Conservation (phyloP, 2,797 vertebrate genomes). For the Rhabdomys pumilio region DNA sequence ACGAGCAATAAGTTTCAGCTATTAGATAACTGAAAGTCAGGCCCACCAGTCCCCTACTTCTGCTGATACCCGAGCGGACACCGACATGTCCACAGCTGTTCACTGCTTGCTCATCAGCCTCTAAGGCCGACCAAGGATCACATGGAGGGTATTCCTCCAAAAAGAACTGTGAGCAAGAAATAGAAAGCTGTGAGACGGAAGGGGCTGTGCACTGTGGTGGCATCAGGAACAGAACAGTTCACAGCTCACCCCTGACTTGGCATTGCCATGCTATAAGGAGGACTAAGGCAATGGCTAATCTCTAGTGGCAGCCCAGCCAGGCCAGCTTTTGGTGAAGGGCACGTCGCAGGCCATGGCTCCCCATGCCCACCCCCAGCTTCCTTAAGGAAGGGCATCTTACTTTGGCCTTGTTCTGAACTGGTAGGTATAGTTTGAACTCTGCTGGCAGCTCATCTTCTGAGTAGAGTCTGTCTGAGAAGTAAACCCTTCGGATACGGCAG, state of each 20-base stretch:
- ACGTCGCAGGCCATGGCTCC: neutral
- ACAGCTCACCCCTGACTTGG: neutral
- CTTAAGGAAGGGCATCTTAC: constrained; percentile 86
- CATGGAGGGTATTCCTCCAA: neutral
- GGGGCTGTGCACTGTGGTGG: neutral
- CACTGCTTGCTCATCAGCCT: neutral
- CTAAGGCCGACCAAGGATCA: neutral
- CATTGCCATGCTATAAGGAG: neutral
- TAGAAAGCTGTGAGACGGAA: neutral
- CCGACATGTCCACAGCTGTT: neutral
- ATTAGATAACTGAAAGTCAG: neutral
- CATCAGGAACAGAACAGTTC: neutral
- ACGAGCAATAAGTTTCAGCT: constrained; percentile 64
- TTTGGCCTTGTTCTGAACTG: constrained; percentile 98
- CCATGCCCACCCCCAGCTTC: neutral
- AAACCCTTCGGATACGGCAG: constrained; percentile 97
- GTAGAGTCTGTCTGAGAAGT: constrained; percentile 98
- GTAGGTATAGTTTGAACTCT: constrained; percentile 98
- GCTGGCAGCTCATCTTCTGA: constrained; percentile 98
- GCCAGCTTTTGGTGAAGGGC: neutral
- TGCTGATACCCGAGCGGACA: neutral
- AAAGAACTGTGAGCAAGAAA: neutral
- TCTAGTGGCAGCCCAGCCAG: neutral
- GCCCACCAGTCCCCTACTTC: neutral
- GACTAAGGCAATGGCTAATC: fast-evolving